Evolutionary conservation across 2,113 vertebrate genomes (phyloP), one percentile per base, ranked within the genome.

Genomic region (Dasyornis broadbenti): DNA sequence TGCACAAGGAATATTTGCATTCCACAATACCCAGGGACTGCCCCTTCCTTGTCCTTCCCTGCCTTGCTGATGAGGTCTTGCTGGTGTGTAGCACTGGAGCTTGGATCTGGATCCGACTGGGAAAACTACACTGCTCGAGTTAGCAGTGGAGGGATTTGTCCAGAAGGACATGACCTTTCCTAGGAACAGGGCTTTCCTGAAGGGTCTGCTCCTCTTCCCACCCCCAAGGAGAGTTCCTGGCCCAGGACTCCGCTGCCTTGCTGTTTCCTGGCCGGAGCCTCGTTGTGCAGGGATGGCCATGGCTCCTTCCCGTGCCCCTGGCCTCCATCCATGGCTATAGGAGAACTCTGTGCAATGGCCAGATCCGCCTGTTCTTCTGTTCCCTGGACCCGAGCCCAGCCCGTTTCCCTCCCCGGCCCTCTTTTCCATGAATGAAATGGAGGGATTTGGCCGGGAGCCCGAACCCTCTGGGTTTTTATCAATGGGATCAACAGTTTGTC

Each of bases 341-440:
- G 77, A 91, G 94, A 50, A 52, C 80, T 73, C 92, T 81, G 66
- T 89, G 89, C 94, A 26, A 68, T 90, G 77, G 83, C 93, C 93
- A 92, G 92, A 85, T 56, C 68, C 1, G 26, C 82, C 83, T 35
- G 73, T 71, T 84, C 92, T 92, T 84, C 90, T 90, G 91, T 73
- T 97, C 60, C 72, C 90, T 97, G 96, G 97, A 50, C 37, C 47
- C 1, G 12, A 90, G 96, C 97, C 97, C 95, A 92, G 88, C 80
- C 5, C 4, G 1, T 73, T 92, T 81, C 82, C 83, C 79, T 90
- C 60, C 63, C 64, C 21, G 0, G 65, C 94, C 75, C 63, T 88
- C 66, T 69, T 95, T 87, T 53, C 92, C 93, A 22, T 98, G 97
- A 98, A 98, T 97, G 96, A 91, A 96, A 54, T 27, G 39, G 64